Evolutionary conservation across 1,140 invertebrate species (phyloP).

Genomic region (Tetragonula clypearis): DNA sequence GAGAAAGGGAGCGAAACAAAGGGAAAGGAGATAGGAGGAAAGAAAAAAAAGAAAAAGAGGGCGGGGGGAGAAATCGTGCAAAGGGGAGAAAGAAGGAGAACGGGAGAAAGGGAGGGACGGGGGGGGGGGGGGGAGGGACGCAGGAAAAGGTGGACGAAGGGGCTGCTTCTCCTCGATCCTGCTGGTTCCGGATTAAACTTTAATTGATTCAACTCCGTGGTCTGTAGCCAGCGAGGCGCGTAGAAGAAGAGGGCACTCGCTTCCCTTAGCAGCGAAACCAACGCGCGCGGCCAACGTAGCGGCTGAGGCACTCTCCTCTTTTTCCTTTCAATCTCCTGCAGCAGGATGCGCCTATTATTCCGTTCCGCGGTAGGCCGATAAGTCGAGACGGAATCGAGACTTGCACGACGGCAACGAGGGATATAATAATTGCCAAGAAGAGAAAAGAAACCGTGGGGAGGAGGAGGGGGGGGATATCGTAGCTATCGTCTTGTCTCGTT

Average conservation of each 20-base stretch:
- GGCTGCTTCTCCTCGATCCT: constrained; percentile 71
- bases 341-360: constrained; percentile 76
- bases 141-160: constrained; percentile 57
- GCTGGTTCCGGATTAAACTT: constrained; percentile 80
- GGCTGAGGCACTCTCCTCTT: constrained; percentile 56
- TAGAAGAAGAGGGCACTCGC: constrained; percentile 74
- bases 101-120: constrained; percentile 2
- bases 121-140: constrained; percentile 11
- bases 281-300: constrained; percentile 51
- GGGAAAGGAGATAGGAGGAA: background rate
- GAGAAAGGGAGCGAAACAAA: background rate
- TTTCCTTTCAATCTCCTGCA: constrained; percentile 67
- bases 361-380: constrained; percentile 65
- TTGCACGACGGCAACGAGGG: constrained; percentile 43
- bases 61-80: constrained; percentile 4
- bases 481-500: constrained; percentile 3
- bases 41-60: constrained; percentile 25
- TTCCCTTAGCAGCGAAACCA: constrained; percentile 46
- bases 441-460: constrained; percentile 9
- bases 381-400: constrained; percentile 57
- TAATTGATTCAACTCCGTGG: constrained; percentile 81
- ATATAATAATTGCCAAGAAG: constrained; percentile 60
- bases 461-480: background rate
- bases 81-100: constrained; percentile 11
- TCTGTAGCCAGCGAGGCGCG: constrained; percentile 76